Conservation (phyloP, 2,797 vertebrate species). For the Bovichtus diacanthus region DNA sequence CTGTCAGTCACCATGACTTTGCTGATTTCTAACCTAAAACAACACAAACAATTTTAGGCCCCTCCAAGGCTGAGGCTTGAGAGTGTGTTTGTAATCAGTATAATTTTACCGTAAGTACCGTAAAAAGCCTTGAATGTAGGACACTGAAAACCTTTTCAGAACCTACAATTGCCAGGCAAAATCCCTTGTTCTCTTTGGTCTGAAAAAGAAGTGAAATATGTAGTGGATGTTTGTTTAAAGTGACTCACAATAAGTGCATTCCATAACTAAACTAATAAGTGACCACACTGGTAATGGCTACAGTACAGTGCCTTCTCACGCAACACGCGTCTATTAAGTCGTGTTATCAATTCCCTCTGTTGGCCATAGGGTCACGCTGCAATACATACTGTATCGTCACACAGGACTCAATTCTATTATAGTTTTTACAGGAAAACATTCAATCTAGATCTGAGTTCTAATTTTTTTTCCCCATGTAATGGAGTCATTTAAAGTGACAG, state of each 20-base stretch:
- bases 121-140: not conserved
- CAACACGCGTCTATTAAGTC: not conserved
- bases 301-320: not conserved
- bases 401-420: not conserved
- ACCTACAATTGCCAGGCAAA: not conserved
- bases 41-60: not conserved
- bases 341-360: constrained; percentile 22
- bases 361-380: constrained; percentile 31
- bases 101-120: too few species aligned
- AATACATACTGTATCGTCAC: not conserved
- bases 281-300: not conserved
- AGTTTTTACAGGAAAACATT: not conserved
- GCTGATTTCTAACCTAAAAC: not conserved
- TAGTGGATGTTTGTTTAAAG: not conserved
- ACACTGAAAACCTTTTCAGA: not conserved
- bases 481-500: not conserved
- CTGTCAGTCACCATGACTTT: not conserved
- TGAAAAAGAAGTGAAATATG: not conserved
- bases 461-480: constrained; percentile 16
- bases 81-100: not conserved
- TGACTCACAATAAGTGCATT: not conserved
- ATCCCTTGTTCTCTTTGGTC: too few species aligned
- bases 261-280: not conserved
- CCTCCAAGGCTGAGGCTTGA: not conserved
- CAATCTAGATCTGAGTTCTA: not conserved